These are phyloP conservation scores for Leucozona laternaria DNA, from an alignment of 2,888 invertebrate genomes.

Conservation along the genomic window DNA sequence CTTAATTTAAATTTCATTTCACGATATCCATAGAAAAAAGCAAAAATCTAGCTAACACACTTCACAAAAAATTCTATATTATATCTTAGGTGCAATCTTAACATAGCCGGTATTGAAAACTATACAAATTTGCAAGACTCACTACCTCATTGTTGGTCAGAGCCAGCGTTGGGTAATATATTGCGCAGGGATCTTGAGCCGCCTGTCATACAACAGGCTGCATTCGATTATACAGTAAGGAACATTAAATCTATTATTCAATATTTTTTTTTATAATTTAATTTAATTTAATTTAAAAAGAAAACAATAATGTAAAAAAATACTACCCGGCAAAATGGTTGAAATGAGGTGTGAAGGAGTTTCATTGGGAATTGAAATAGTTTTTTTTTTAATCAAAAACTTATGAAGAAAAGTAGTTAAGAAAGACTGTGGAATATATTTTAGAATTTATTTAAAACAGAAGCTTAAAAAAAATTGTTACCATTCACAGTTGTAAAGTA, in stretches of 20 bases:
- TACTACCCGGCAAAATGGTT: neutral
- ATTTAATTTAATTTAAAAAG: neutral
- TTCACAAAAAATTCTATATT: slow-evolving; percentile 23
- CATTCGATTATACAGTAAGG: slow-evolving; percentile 90
- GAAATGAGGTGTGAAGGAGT: slow-evolving; percentile 14
- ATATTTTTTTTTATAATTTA: neutral
- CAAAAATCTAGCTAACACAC: slow-evolving; percentile 1
- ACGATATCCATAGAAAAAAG: neutral
- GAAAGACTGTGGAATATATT: no score
- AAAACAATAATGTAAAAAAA: neutral
- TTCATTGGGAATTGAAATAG: neutral
- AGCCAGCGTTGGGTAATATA: slow-evolving; percentile 87
- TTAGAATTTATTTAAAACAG: no score
- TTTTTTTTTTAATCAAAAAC: neutral
- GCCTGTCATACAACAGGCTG: slow-evolving; percentile 93
- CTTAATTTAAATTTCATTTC: slow-evolving; percentile 3
- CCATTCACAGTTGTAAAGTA: no score
- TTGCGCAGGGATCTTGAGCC: slow-evolving; percentile 89
- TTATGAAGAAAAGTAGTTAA: no score
- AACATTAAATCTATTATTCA: neutral
- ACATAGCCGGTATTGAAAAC: slow-evolving; percentile 92
- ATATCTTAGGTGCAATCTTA: slow-evolving; percentile 86
- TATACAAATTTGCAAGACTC: slow-evolving; percentile 88
- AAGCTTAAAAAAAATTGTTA: no score
- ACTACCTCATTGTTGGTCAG: slow-evolving; percentile 90